Conservation (phyloP, 2,113 vertebrate genomes). For the Baryphthengus martii region DNA sequence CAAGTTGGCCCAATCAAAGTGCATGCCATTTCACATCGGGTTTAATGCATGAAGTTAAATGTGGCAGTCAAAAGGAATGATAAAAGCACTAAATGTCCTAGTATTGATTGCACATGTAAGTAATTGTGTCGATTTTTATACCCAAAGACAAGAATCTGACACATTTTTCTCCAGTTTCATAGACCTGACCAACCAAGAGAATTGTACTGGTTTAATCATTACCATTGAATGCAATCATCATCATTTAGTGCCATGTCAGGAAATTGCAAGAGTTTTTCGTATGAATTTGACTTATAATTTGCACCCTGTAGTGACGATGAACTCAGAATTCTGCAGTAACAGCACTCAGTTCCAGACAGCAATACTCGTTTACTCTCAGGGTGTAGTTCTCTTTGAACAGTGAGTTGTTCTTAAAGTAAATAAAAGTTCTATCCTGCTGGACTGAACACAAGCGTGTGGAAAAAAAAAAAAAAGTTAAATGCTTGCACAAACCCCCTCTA, state of each 20-base stretch:
- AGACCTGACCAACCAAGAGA: background rate
- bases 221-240: background rate
- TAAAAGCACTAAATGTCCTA: background rate
- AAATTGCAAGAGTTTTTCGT: background rate
- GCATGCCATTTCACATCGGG: background rate
- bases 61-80: background rate
- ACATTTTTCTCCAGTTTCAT: background rate
- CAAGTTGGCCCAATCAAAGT: background rate
- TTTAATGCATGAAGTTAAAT: background rate
- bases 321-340: background rate
- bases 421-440: background rate
- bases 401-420: conserved; percentile 37
- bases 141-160: background rate
- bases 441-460: background rate
- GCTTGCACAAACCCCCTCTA: background rate
- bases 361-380: background rate
- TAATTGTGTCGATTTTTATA: background rate
- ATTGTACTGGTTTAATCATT: background rate
- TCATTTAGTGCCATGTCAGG: background rate
- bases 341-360: background rate
- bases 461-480: background rate
- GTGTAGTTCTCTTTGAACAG: conserved; percentile 30
- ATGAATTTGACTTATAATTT: background rate
- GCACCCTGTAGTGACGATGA: fast-evolving
- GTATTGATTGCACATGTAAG: background rate